A percentile compares a stretch with the other conserved stretches of the same genome.
phyloP scores from a whole-genome alignment of 2,113 vertebrate species.

The Daubentonia madagascariensis region DNA sequence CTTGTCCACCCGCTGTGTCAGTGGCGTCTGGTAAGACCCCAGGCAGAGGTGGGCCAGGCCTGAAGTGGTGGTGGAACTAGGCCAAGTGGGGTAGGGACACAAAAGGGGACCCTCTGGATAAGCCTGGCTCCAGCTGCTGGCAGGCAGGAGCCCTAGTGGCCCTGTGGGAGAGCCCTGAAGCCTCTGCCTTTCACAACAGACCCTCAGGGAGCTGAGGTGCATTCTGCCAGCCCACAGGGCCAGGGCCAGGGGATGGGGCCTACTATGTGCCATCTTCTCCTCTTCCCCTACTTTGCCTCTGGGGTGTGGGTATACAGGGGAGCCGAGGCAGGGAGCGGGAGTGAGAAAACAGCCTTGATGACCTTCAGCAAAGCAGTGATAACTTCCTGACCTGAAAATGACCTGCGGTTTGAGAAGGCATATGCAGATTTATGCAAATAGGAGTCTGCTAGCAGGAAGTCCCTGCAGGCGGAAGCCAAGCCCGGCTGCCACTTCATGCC shows the following conservation, averaged over 20 bases:
- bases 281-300: too few relatives aligned
- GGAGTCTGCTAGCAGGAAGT: neutral
- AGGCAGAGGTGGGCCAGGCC: neutral
- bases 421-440: conserved; percentile 18
- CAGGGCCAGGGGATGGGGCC: neutral
- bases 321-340: neutral
- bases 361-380: neutral
- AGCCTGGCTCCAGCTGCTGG: neutral
- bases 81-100: neutral
- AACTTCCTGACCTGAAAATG: neutral
- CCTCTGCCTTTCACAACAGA: neutral
- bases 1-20: conserved; percentile 96
- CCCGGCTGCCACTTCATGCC: fast-evolving
- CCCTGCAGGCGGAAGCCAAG: neutral
- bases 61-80: neutral
- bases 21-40: conserved; percentile 94
- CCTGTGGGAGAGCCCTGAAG: fast-evolving
- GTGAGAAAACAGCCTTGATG: neutral
- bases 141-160: neutral
- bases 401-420: neutral
- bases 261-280: neutral
- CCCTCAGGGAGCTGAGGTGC: too few relatives aligned
- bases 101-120: fast-evolving
- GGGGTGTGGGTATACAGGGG: neutral
- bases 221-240: neutral